A percentile compares a stretch with the other conserved stretches of the same genome.
These are phyloP conservation scores for Falco novaeseelandiae DNA, from an alignment of 2,797 vertebrate species.

Conservation along the genomic window DNA sequence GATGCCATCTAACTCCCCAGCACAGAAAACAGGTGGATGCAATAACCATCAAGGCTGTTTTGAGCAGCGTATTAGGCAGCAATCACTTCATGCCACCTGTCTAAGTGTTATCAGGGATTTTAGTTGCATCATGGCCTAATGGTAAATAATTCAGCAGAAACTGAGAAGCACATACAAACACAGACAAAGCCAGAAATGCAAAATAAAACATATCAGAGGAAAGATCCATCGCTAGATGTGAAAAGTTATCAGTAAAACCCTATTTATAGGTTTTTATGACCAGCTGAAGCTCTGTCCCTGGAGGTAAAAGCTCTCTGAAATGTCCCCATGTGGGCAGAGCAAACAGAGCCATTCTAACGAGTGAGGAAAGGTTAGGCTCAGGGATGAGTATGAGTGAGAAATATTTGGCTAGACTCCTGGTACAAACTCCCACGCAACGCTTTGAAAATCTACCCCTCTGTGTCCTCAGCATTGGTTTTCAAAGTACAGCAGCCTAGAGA, in stretches of 20 bases:
- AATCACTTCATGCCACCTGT: background rate
- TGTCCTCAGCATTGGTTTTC: constrained; percentile 53
- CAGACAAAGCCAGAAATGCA: background rate
- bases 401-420: constrained; percentile 54
- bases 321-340: constrained; percentile 38
- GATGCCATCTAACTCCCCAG: background rate
- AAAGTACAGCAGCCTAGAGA: constrained; percentile 52
- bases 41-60: background rate
- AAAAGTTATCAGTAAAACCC: constrained; percentile 21
- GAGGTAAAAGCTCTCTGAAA: constrained; percentile 10
- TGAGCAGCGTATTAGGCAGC: background rate
- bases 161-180: background rate
- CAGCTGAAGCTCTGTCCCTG: constrained; percentile 7
- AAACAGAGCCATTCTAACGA: background rate
- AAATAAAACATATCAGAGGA: constrained; percentile 23
- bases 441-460: constrained; percentile 44
- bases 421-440: constrained; percentile 39
- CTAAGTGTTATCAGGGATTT: background rate
- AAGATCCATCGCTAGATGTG: background rate
- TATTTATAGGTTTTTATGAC: constrained; percentile 19
- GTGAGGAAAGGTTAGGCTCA: constrained; percentile 16
- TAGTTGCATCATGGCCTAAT: background rate
- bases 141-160: constrained; percentile 38
- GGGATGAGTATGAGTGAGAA: constrained; percentile 54
- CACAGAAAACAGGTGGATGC: constrained; percentile 4